Evolutionary conservation across 1,140 invertebrate genomes (phyloP).

Genomic region (Megalonaias nervosa): DNA sequence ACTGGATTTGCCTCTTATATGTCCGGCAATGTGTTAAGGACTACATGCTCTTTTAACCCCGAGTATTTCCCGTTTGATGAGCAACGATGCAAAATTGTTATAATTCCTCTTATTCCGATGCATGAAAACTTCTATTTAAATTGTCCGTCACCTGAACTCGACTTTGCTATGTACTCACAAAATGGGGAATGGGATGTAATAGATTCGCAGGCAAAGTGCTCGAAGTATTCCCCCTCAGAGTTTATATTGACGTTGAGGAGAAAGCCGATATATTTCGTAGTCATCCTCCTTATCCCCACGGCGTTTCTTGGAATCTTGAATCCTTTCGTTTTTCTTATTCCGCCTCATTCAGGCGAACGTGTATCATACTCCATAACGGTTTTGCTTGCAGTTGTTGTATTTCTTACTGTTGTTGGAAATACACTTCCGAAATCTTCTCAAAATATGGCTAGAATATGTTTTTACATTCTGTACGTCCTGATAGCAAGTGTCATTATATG

Average conservation of each 20-base stretch:
- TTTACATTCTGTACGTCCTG: slow-evolving; percentile 4
- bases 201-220: background rate
- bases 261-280: slow-evolving; percentile 70
- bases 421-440: slow-evolving; percentile 76
- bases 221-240: background rate
- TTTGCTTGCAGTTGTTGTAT: slow-evolving; percentile 75
- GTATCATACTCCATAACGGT: slow-evolving; percentile 75
- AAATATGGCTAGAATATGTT: slow-evolving; percentile 67
- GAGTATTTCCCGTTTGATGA: slow-evolving; percentile 81
- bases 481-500: no score
- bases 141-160: background rate
- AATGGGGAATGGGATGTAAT: slow-evolving; percentile 20
- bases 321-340: slow-evolving; percentile 75
- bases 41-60: slow-evolving; percentile 87
- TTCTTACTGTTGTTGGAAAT: slow-evolving; percentile 76
- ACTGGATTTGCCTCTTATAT: slow-evolving; percentile 96
- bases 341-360: slow-evolving; percentile 75
- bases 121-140: slow-evolving; percentile 4
- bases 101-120: slow-evolving; percentile 93
- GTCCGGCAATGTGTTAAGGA: slow-evolving; percentile 96
- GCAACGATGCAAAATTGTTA: slow-evolving; percentile 96
- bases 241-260: slow-evolving; percentile 24
- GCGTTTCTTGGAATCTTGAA: slow-evolving; percentile 75
- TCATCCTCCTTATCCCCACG: slow-evolving; percentile 76
- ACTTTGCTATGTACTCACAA: background rate